These are phyloP conservation scores for Paratilapia polleni DNA, from an alignment of 2,113 vertebrate genomes.

Conservation along the genomic window DNA sequence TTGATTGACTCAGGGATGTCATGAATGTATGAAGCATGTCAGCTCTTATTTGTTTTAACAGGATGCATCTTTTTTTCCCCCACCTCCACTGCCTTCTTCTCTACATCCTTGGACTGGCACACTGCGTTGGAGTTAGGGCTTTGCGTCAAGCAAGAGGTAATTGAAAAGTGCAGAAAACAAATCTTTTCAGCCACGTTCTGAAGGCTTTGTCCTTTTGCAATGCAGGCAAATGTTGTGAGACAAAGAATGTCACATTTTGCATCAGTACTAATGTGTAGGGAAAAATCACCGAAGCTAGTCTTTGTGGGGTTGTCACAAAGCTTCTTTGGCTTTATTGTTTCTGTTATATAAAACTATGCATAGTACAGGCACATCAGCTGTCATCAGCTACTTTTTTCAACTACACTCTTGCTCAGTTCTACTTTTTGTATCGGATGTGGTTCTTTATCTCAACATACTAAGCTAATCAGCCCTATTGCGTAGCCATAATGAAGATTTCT, in stretches of 20 bases:
- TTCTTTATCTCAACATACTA: slow-evolving; percentile 4
- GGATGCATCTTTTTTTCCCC: slow-evolving; percentile 2
- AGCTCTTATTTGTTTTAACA: slow-evolving; percentile 28
- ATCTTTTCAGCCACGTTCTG: slow-evolving; percentile 71
- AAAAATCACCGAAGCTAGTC: slow-evolving; percentile 51
- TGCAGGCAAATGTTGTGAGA: slow-evolving; percentile 60
- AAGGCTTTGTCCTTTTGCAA: slow-evolving; percentile 68
- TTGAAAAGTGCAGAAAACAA: slow-evolving; percentile 74
- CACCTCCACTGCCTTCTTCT: slow-evolving; percentile 15
- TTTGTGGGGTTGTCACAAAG: slow-evolving; percentile 36
- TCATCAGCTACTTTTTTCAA: background rate
- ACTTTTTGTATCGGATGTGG: background rate
- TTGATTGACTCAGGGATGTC: slow-evolving; percentile 36
- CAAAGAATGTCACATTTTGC: slow-evolving; percentile 68
- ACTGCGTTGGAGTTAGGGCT: slow-evolving; percentile 26
- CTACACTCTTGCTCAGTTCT: background rate
- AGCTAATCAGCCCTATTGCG: background rate
- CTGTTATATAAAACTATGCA: slow-evolving; percentile 7
- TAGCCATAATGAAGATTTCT: background rate
- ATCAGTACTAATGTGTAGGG: slow-evolving; percentile 41
- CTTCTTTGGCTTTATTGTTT: slow-evolving; percentile 15
- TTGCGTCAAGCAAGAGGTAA: slow-evolving; percentile 55
- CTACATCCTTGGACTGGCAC: slow-evolving; percentile 44
- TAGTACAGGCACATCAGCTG: background rate
- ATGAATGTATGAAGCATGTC: slow-evolving; percentile 6